A percentile compares a stretch with the other conserved stretches of the same genome.
These are phyloP conservation scores for Fregata magnificens DNA, from an alignment of 2,113 vertebrate genomes.

Conservation along the genomic window DNA sequence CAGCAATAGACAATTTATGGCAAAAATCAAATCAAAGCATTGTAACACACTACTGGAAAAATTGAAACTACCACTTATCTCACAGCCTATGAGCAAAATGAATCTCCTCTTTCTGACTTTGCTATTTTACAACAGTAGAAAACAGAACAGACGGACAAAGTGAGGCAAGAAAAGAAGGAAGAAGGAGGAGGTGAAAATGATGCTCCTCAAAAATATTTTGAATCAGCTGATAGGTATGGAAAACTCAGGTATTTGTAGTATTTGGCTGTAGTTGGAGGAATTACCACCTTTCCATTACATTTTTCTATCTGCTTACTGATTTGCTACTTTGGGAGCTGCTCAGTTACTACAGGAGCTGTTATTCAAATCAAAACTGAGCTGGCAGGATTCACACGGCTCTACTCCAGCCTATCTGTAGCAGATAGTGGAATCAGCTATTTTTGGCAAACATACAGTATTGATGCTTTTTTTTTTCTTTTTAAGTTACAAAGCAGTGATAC, in stretches of 20 bases:
- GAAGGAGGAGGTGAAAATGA: background rate
- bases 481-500: background rate
- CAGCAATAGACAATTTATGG: background rate
- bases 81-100: background rate
- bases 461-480: background rate
- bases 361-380: background rate
- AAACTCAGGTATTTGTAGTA: background rate
- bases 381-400: background rate
- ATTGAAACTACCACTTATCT: background rate
- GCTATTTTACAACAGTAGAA: background rate
- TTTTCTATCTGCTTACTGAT: background rate
- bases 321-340: background rate
- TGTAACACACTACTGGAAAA: background rate
- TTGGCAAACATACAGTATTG: background rate
- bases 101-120: background rate
- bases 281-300: background rate
- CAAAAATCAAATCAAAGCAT: background rate
- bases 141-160: background rate
- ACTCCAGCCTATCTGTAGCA: background rate
- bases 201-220: background rate
- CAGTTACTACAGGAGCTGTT: background rate
- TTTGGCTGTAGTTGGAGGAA: background rate
- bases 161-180: background rate
- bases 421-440: slow-evolving; percentile 2
- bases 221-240: background rate